A percentile compares a stretch with the other conserved stretches of the same genome.
These are phyloP conservation scores for Cyclophora punctaria DNA, from an alignment of 2,888 invertebrate genomes.

Conservation along the genomic window DNA sequence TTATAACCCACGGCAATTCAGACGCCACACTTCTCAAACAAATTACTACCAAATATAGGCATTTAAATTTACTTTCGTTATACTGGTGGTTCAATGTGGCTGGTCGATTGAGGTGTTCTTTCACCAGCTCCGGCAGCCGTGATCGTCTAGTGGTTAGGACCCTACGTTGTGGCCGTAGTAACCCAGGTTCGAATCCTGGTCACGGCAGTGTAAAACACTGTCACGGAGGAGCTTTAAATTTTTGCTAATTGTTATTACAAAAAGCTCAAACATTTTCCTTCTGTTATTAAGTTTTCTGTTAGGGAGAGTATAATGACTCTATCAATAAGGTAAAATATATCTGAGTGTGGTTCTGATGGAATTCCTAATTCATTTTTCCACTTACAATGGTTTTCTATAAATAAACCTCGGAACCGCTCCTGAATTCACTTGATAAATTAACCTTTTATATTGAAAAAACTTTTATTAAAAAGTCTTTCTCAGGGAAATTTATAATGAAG, in stretches of 20 bases:
- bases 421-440: constrained; percentile 9
- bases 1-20: constrained; percentile 4
- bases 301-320: too few relatives aligned
- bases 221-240: constrained; percentile 32
- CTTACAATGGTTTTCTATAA: too few relatives aligned
- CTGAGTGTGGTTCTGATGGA: too few relatives aligned
- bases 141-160: constrained; percentile 84
- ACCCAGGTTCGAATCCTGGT: constrained; percentile 79
- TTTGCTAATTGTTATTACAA: too few relatives aligned
- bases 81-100: neutral
- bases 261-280: too few relatives aligned
- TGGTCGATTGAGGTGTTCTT: constrained; percentile 3
- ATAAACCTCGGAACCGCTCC: too few relatives aligned
- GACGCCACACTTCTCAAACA: neutral
- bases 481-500: constrained; percentile 13
- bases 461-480: constrained; percentile 6
- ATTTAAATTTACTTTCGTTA: neutral
- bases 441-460: constrained; percentile 5
- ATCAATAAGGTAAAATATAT: too few relatives aligned
- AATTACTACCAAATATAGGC: neutral
- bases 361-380: too few relatives aligned
- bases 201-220: constrained; percentile 47
- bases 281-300: too few relatives aligned
- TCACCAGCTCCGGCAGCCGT: constrained; percentile 68
- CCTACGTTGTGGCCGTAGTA: constrained; percentile 83